Evolutionary conservation across 2,797 vertebrate genomes (phyloP).

Genomic region (Falco biarmicus): DNA sequence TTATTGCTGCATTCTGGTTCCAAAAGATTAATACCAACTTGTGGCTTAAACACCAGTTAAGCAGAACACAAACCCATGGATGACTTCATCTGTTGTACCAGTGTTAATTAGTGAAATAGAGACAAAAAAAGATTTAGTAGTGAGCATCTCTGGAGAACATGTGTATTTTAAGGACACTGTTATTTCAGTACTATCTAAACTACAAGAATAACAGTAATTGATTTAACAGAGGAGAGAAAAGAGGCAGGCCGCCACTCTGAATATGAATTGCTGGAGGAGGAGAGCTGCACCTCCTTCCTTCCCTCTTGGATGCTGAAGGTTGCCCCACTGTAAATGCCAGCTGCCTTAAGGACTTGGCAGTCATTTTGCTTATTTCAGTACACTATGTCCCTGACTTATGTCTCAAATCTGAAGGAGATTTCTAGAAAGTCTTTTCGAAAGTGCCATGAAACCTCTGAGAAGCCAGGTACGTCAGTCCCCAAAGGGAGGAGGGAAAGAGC

Average conservation of each 20-base stretch:
- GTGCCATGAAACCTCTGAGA: neutral
- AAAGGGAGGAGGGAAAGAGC: neutral
- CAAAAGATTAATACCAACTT: neutral
- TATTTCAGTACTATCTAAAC: neutral
- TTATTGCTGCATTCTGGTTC: neutral
- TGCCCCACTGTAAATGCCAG: neutral
- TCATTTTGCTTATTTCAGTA: neutral
- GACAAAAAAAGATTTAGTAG: neutral
- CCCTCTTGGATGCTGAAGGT: neutral
- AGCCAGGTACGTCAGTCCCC: neutral
- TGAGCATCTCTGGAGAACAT: neutral
- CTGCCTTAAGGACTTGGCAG: neutral
- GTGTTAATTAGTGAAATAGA: neutral
- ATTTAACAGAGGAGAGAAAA: neutral
- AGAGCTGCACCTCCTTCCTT: neutral
- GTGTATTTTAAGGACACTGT: neutral
- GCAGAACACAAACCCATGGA: neutral
- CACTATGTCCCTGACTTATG: neutral
- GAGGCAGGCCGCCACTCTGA: neutral
- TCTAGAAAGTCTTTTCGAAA: slow-evolving; percentile 9
- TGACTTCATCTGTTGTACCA: neutral
- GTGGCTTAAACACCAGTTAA: neutral
- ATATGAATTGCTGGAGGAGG: neutral
- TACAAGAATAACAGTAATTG: neutral
- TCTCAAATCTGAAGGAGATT: neutral